A percentile compares a stretch with the other conserved stretches of the same genome.
Evolutionary conservation across 1,140 invertebrate genomes (phyloP).

Genomic region (Heterodera schachtii): DNA sequence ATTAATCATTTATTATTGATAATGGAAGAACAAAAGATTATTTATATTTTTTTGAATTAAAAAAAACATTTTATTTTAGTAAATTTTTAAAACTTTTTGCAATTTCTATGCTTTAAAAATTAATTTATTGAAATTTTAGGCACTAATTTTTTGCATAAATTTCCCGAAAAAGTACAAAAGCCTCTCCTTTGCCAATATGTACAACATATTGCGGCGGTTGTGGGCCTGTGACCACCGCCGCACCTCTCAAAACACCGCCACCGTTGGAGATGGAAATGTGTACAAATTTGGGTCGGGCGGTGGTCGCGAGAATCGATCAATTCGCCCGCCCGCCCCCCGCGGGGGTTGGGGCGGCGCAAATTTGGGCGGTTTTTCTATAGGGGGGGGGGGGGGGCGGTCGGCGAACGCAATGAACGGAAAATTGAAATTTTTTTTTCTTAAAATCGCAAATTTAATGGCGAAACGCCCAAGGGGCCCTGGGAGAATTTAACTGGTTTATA

Average conservation of each 20-base stretch:
- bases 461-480: background rate
- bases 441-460: background rate
- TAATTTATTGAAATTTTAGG: background rate
- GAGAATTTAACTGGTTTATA: background rate
- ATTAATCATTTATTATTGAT: no score
- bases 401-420: background rate
- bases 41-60: no score
- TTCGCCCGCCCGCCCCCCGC: background rate
- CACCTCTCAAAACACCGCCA: background rate
- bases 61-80: no score
- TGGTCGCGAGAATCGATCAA: constrained; percentile 2
- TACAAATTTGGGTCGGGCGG: background rate
- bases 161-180: background rate
- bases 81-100: no score
- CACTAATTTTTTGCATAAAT: background rate
- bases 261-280: background rate
- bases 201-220: background rate
- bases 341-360: background rate
- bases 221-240: background rate
- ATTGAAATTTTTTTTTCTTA: background rate
- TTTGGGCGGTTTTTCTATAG: background rate
- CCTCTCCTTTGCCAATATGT: no score
- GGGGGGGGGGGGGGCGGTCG: no score
- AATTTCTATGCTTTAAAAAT: no score
- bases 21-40: no score